These are phyloP conservation scores for Tympanuchus pallidicinctus DNA, from an alignment of 2,113 vertebrate genomes.

Conservation along the genomic window DNA sequence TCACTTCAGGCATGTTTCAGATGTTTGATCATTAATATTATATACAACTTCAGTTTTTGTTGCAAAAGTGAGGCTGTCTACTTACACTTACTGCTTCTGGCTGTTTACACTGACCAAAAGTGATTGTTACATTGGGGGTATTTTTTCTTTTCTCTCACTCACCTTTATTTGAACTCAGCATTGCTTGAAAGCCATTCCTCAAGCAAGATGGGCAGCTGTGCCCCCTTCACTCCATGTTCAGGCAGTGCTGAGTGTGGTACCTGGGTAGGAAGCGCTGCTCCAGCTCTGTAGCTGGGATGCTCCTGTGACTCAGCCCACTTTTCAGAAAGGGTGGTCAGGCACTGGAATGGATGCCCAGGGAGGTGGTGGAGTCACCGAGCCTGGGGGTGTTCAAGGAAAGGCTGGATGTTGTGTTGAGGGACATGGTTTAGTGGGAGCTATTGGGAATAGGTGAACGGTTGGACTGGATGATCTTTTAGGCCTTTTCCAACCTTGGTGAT, in stretches of 20 bases:
- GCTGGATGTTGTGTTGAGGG: too few species aligned
- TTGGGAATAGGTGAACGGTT: too few species aligned
- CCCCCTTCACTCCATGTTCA: not conserved
- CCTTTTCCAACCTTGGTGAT: too few species aligned
- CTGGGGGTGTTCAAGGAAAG: too few species aligned
- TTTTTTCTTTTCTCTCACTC: not conserved
- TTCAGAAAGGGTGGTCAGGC: too few species aligned
- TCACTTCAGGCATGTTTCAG: not conserved
- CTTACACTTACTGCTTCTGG: not conserved
- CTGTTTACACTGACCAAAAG: not conserved
- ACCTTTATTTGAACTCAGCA: not conserved
- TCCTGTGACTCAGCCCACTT: slow-evolving; percentile 36
- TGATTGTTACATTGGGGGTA: accelerated
- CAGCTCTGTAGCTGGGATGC: not conserved
- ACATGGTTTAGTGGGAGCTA: too few species aligned
- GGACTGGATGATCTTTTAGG: too few species aligned
- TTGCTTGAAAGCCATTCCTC: not conserved
- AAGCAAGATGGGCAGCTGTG: not conserved
- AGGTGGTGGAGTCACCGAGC: too few species aligned
- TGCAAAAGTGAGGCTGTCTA: not conserved
- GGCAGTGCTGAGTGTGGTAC: not conserved
- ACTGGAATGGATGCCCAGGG: too few species aligned
- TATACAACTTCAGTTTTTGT: not conserved
- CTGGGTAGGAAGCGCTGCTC: not conserved
- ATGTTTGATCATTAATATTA: not conserved